Evolutionary conservation across 2,797 vertebrate species (phyloP).

Genomic region (Neomorphus geoffroyi): DNA sequence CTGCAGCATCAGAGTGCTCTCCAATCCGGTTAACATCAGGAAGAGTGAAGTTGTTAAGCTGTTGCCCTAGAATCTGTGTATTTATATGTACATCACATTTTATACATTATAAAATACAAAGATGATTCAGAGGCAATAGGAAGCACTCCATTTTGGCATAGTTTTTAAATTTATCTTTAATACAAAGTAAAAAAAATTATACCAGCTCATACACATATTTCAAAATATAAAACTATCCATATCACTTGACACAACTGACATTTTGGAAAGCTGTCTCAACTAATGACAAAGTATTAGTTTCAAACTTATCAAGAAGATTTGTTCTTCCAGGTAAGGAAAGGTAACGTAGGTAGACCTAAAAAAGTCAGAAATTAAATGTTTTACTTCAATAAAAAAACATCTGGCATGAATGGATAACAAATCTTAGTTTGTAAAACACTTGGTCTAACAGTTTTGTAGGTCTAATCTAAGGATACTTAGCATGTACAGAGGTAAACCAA

Average conservation of each 20-base stretch:
- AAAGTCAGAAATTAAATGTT: background rate
- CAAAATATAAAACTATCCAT: background rate
- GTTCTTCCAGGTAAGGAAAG: too few species aligned
- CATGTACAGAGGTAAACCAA: too few species aligned
- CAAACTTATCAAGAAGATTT: background rate
- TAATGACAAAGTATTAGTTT: background rate
- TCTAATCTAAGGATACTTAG: too few species aligned
- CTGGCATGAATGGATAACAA: background rate
- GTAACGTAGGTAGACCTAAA: too few species aligned
- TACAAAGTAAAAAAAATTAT: background rate
- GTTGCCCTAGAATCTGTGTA: constrained; percentile 90
- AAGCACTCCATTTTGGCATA: background rate
- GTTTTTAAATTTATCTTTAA: background rate
- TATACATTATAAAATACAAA: background rate
- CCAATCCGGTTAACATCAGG: constrained; percentile 94
- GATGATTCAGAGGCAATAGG: background rate
- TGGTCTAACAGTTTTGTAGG: too few species aligned
- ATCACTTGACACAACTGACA: background rate
- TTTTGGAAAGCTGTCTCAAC: background rate
- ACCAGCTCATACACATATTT: background rate
- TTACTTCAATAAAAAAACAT: background rate
- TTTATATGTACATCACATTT: background rate
- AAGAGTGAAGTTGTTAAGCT: constrained; percentile 95
- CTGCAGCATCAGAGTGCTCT: constrained; percentile 91
- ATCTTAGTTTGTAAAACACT: background rate